Conservation (phyloP, 2,797 vertebrate genomes). For the Mycteria americana region DNA sequence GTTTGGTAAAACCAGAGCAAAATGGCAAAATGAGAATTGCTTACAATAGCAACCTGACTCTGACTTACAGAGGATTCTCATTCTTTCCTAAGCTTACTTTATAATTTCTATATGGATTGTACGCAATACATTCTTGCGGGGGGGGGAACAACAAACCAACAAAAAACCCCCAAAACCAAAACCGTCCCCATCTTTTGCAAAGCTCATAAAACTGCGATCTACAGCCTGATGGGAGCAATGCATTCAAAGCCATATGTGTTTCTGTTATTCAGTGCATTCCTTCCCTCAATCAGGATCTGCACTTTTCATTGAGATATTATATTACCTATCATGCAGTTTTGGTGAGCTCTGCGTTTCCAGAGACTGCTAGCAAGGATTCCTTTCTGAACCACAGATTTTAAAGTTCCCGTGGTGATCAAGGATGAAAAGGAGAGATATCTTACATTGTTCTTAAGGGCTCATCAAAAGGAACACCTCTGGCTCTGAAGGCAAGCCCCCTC, state of each 20-base stretch:
- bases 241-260: fast-evolving
- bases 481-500: background rate
- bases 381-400: background rate
- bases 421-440: background rate
- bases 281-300: background rate
- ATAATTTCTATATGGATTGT: background rate
- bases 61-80: background rate
- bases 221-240: background rate
- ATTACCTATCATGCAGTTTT: background rate
- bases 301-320: background rate
- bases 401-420: background rate
- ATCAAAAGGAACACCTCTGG: background rate
- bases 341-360: background rate
- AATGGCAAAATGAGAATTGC: background rate
- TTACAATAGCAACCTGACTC: background rate
- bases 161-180: no score
- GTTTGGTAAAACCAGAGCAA: slow-evolving; percentile 5
- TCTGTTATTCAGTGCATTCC: background rate
- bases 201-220: background rate
- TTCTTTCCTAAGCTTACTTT: background rate
- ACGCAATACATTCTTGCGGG: background rate
- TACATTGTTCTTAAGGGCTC: background rate
- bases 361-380: background rate
- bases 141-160: no score
- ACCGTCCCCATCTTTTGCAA: background rate